Evolutionary conservation across 1,140 invertebrate genomes (phyloP), one percentile per base, ranked within the genome.

Genomic region (Euschistus heros): DNA sequence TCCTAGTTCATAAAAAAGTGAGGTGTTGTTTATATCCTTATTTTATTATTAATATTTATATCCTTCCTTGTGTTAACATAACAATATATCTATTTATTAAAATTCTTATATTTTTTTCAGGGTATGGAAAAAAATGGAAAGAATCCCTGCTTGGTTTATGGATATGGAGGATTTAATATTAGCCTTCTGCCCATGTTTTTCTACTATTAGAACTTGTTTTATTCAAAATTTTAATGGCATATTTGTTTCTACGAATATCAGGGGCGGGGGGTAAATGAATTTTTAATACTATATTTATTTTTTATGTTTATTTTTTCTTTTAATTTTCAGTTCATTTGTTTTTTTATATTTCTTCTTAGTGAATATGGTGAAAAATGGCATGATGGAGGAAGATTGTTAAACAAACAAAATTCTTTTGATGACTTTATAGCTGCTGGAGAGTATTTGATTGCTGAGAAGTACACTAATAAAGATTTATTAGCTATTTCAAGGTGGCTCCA

Each of bases 371-470:
- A 57, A 24, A 70, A 63, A 67, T 68, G 97, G 97, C 95, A 99
- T 76, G 91, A 98, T 76, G 87, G 77, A 17, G 97, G 96, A 14
- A 84, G 90, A 24, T 80, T 94, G 55, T 80, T 86, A 0, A 96
- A 97, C 69, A 99, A 98, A 75, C 96, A 98, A 79, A 99, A 98
- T 78, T 88, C 88, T 46, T 98, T 98, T 76, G 88, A 98, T 78
- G 97, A 99, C 79, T 98, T 99, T 76, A 89, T 92, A 73, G 79
- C 82, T 67, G 94, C 94, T 18, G 95, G 91, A 0, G 86, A 97
- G 76, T 97, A 92, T 79, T 81, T 99, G 14, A 83, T 97, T 42
- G 72, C 81, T 15, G 82, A 92, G 68, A 83, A 86, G 17, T 97
- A 96, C 74, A 97, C 94, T 0, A 79, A 74, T 26, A 76, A 82